Evolutionary conservation across 2,888 invertebrate genomes (phyloP).

Genomic region (Oxyteleia sp.): DNA sequence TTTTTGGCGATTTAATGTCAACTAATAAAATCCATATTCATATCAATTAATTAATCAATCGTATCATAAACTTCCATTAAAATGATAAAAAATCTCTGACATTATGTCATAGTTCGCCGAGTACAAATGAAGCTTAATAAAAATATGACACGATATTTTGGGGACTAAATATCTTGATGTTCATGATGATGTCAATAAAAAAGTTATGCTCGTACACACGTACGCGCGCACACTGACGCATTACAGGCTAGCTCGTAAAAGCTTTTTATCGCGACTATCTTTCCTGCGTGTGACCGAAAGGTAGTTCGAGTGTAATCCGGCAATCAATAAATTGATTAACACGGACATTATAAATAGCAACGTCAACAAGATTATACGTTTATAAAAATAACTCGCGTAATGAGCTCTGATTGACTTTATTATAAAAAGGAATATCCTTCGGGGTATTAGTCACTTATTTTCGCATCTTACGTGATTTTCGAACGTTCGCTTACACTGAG

Average conservation of each 20-base stretch:
- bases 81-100: too few species aligned
- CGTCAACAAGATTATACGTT: slow-evolving; percentile 58
- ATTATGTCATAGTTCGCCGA: neutral
- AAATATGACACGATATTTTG: slow-evolving; percentile 40
- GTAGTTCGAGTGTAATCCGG: slow-evolving; percentile 58
- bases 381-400: slow-evolving; percentile 65
- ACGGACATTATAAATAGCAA: slow-evolving; percentile 59
- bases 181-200: slow-evolving; percentile 56
- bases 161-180: slow-evolving; percentile 44
- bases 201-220: slow-evolving; percentile 30
- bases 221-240: too few species aligned
- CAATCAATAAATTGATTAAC: slow-evolving; percentile 70
- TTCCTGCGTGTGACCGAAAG: slow-evolving; percentile 53
- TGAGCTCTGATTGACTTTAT: slow-evolving; percentile 60
- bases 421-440: slow-evolving; percentile 41
- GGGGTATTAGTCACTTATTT: too few species aligned
- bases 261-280: slow-evolving; percentile 64
- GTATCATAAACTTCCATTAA: neutral
- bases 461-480: too few species aligned
- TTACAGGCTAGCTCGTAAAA: slow-evolving; percentile 44
- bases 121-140: slow-evolving; percentile 31
- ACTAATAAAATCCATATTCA: too few species aligned
- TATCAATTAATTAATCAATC: neutral
- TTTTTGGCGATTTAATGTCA: too few species aligned
- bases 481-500: too few species aligned